phyloP scores from a whole-genome alignment of 2,888 invertebrate genomes.

The Drosophila nigricruria region DNA sequence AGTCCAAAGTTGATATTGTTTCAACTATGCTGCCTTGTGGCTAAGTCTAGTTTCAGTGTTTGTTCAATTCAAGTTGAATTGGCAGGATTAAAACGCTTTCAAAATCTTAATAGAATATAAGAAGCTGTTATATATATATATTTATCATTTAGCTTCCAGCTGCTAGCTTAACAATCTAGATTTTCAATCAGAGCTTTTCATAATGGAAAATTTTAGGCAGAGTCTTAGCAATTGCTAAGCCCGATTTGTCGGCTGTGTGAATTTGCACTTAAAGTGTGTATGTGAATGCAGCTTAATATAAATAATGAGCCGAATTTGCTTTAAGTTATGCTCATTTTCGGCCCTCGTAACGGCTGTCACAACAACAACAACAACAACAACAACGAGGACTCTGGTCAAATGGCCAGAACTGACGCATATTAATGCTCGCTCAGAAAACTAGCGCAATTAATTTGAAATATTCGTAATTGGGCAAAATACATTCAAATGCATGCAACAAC shows the following conservation, averaged over 20 bases:
- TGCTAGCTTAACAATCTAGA: not conserved
- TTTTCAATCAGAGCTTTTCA: not conserved
- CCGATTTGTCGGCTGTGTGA: not conserved
- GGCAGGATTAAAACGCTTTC: not conserved
- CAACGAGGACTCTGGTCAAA: slow-evolving; percentile 7
- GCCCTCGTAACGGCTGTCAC: slow-evolving; percentile 12
- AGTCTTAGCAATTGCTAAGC: not conserved
- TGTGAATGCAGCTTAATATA: slow-evolving; percentile 1
- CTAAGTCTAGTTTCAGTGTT: not conserved
- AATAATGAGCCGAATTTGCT: slow-evolving; percentile 3
- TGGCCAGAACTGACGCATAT: slow-evolving; percentile 44
- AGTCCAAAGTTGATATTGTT: not conserved
- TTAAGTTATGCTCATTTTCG: slow-evolving; percentile 7
- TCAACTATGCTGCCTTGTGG: not conserved
- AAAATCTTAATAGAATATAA: not conserved
- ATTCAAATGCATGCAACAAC: slow-evolving; percentile 26
- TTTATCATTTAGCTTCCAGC: not conserved
- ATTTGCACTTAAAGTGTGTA: not conserved
- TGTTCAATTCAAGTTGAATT: not conserved
- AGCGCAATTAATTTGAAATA: slow-evolving; percentile 62
- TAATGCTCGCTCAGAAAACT: slow-evolving; percentile 57
- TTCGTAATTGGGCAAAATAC: slow-evolving; percentile 46
- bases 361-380: slow-evolving; percentile 6
- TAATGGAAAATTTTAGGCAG: not conserved
- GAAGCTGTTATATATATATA: not conserved